Evolutionary conservation across 2,888 invertebrate genomes (phyloP).

Genomic region (Sussaba pulchella): DNA sequence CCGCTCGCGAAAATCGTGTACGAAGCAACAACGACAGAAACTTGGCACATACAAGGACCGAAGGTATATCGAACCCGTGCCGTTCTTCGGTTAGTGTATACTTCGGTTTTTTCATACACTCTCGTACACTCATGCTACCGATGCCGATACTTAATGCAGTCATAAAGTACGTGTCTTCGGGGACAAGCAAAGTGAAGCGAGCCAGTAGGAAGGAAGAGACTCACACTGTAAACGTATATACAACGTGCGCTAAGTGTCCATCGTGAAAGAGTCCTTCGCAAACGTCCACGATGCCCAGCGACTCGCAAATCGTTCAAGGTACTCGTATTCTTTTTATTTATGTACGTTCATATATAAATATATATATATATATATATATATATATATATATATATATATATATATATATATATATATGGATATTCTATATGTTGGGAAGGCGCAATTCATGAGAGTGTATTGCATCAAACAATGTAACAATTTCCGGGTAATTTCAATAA

Average conservation of each 20-base stretch:
- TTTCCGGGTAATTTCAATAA: too few species aligned
- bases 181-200: constrained; percentile 46
- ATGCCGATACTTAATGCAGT: constrained; percentile 59
- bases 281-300: constrained; percentile 48
- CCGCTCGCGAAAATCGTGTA: constrained; percentile 16
- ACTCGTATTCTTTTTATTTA: constrained; percentile 8
- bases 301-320: constrained; percentile 56
- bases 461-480: too few species aligned
- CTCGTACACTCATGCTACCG: constrained; percentile 32
- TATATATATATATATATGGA: neutral
- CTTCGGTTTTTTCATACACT: neutral
- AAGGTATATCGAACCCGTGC: neutral
- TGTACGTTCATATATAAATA: neutral
- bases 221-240: constrained; percentile 24
- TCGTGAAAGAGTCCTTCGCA: constrained; percentile 26
- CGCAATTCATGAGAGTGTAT: neutral
- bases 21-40: neutral
- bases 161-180: constrained; percentile 54
- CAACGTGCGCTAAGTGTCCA: constrained; percentile 22
- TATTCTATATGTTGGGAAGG: neutral
- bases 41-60: constrained; percentile 25
- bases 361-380: neutral
- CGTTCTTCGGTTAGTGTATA: neutral
- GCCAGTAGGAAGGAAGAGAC: constrained; percentile 21
- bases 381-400: neutral